phyloP scores from a whole-genome alignment of 2,888 invertebrate species.

The Crioceris asparagi region DNA sequence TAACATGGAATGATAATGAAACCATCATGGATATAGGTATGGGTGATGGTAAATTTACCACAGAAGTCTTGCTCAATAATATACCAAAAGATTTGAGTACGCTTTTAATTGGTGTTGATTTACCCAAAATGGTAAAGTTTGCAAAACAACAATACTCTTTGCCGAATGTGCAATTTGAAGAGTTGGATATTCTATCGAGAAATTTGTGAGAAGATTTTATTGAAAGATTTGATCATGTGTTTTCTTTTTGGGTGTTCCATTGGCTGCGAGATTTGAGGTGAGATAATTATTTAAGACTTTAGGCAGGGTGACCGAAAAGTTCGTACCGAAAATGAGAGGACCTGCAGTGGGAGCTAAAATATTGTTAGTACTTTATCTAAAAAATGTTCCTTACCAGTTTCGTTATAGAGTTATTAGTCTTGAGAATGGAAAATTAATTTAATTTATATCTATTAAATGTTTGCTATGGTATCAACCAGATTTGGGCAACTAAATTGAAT shows the following conservation, averaged over 20 bases:
- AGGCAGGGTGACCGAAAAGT: no score
- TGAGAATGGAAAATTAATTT: no score
- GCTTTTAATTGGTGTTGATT: constrained; percentile 10
- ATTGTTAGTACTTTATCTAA: no score
- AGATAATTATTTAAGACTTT: no score
- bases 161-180: constrained; percentile 5
- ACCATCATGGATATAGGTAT: constrained; percentile 60
- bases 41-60: constrained; percentile 60
- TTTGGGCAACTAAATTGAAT: no score
- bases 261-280: constrained; percentile 11
- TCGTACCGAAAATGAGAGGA: no score
- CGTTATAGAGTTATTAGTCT: no score
- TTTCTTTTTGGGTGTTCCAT: constrained; percentile 10
- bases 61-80: constrained; percentile 5
- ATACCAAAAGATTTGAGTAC: constrained; percentile 9
- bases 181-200: constrained; percentile 6
- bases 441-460: no score
- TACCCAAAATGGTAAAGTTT: constrained; percentile 8
- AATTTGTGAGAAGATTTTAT: constrained; percentile 4
- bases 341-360: no score
- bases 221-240: constrained; percentile 10
- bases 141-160: not conserved
- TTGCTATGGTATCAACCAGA: no score
- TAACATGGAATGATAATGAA: constrained; percentile 33
- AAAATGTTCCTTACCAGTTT: no score